These are phyloP conservation scores for Oscheius sp. DNA, from an alignment of 1,140 invertebrate genomes.

Conservation along the genomic window DNA sequence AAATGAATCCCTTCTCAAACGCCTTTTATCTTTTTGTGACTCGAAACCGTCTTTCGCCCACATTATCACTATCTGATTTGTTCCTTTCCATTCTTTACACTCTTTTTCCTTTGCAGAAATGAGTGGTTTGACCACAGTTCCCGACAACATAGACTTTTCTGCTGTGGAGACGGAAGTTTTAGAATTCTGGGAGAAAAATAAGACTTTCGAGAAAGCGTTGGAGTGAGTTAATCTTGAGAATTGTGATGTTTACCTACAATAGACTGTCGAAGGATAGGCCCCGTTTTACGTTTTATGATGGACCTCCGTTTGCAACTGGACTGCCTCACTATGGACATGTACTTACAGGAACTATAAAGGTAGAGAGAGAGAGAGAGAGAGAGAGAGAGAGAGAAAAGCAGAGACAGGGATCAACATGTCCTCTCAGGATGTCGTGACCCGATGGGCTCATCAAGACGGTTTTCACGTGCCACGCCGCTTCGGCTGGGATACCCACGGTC, in stretches of 20 bases:
- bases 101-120: no score
- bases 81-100: no score
- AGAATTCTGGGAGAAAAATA: slow-evolving; percentile 73
- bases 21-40: no score
- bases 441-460: slow-evolving; percentile 93
- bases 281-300: slow-evolving; percentile 89
- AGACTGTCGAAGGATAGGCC: slow-evolving; percentile 46
- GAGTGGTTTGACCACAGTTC: slow-evolving; percentile 62
- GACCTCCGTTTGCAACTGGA: slow-evolving; percentile 97
- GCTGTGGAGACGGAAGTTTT: slow-evolving; percentile 83
- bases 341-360: slow-evolving; percentile 75
- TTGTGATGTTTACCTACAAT: no score
- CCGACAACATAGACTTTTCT: slow-evolving; percentile 85
- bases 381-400: no score
- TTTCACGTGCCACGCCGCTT: slow-evolving; percentile 93
- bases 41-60: no score
- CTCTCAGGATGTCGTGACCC: slow-evolving; percentile 88
- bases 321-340: slow-evolving; percentile 98
- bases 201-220: slow-evolving; percentile 84
- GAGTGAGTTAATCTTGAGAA: no score
- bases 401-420: neutral
- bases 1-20: no score
- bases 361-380: no score
- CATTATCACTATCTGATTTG: no score
- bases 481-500: slow-evolving; percentile 98